Conservation (phyloP, 1,140 invertebrate species). For the Aphelenchoides fujianensis region DNA sequence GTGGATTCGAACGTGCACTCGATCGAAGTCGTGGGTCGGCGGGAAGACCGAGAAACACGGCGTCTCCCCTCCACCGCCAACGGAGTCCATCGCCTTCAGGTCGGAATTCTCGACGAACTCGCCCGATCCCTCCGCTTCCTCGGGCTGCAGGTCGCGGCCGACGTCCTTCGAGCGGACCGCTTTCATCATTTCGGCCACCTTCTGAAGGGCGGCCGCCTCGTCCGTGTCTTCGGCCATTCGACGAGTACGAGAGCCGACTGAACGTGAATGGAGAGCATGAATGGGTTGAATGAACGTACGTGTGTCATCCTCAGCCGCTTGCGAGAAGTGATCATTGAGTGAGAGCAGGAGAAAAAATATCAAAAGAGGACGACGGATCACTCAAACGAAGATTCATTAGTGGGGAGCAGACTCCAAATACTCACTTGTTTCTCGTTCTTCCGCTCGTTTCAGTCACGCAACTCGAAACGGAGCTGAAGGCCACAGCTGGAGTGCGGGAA, state of each 20-base stretch:
- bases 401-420: too few relatives aligned
- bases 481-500: too few relatives aligned
- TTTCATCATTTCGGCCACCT: background rate
- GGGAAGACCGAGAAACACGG: constrained; percentile 3
- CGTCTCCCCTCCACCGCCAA: background rate
- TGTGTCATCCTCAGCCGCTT: too few relatives aligned
- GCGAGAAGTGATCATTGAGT: too few relatives aligned
- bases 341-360: too few relatives aligned
- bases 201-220: background rate
- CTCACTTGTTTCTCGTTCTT: too few relatives aligned
- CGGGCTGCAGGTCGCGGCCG: background rate
- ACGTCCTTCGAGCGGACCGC: background rate
- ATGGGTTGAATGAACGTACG: too few relatives aligned
- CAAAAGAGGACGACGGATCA: too few relatives aligned
- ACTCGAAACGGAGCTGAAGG: too few relatives aligned
- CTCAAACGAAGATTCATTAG: too few relatives aligned
- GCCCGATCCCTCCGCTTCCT: background rate
- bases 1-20: background rate
- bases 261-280: background rate
- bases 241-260: too few relatives aligned
- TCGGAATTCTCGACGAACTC: background rate
- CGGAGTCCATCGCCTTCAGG: background rate
- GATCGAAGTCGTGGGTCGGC: background rate
- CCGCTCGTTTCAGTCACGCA: too few relatives aligned
- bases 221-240: background rate